A percentile compares a stretch with the other conserved stretches of the same genome.
Conservation (phyloP, 2,113 vertebrate genomes). For the Tyto alba region DNA sequence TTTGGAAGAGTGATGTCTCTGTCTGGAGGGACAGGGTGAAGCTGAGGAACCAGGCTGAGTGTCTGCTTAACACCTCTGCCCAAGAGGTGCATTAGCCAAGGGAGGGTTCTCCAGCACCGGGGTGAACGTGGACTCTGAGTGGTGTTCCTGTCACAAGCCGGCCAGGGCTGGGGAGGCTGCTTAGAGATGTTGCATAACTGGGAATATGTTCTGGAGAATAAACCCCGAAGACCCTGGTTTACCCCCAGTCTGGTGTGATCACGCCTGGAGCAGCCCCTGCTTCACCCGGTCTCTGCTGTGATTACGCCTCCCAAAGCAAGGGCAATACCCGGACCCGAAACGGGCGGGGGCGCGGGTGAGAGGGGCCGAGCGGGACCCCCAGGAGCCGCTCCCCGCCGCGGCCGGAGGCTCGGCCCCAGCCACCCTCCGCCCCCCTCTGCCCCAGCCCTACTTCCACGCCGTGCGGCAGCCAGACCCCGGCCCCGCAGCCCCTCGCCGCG, state of each 20-base stretch:
- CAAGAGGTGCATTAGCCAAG: not conserved
- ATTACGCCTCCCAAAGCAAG: too few relatives aligned
- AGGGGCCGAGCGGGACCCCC: too few relatives aligned
- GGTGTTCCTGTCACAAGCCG: not conserved
- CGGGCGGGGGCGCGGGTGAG: too few relatives aligned
- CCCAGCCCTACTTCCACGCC: fast-evolving
- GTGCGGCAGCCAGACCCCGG: not conserved
- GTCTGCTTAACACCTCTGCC: not conserved
- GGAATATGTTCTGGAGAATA: not conserved
- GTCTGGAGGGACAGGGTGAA: not conserved
- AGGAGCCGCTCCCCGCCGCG: fast-evolving
- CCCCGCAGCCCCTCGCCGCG: not conserved
- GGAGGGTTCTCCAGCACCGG: not conserved
- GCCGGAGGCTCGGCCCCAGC: not conserved
- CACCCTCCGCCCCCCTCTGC: not conserved
- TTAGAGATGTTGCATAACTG: not conserved
- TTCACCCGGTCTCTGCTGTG: fast-evolving
- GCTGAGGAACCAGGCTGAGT: not conserved
- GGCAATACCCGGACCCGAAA: too few relatives aligned
- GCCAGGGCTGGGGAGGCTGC: not conserved
- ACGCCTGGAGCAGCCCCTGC: not conserved
- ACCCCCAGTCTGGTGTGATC: not conserved
- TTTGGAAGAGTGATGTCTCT: not conserved
- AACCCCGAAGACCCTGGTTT: not conserved
- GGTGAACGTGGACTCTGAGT: not conserved